These are phyloP conservation scores for Nycticorax nycticorax DNA, from an alignment of 2,113 vertebrate genomes.

Conservation along the genomic window DNA sequence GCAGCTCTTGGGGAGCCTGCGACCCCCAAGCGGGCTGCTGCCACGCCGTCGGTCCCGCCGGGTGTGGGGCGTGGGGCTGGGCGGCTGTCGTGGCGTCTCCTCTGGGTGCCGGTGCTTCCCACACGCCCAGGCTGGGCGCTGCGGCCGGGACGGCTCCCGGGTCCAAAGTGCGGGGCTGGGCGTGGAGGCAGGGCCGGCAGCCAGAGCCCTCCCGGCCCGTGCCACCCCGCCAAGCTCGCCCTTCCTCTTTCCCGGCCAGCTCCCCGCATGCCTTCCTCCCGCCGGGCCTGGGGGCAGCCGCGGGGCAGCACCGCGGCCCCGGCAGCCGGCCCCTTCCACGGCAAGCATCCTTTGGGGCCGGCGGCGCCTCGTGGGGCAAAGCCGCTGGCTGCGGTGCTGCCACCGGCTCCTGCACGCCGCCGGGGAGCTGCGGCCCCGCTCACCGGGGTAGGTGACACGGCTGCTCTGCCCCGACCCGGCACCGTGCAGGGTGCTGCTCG, in stretches of 20 bases:
- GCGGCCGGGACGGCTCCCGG: rapidly evolving
- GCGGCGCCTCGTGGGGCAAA: neutral
- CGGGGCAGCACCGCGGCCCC: neutral
- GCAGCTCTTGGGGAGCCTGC: neutral
- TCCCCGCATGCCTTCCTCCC: neutral
- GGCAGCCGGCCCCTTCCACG: neutral
- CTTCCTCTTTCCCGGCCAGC: neutral
- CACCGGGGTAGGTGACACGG: no score
- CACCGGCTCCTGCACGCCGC: neutral
- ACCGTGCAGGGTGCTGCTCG: no score
- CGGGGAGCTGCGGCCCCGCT: neutral
- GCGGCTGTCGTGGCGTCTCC: neutral
- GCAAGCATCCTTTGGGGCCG: neutral
- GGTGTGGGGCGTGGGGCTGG: rapidly evolving
- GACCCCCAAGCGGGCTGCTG: neutral
- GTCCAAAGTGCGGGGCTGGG: neutral
- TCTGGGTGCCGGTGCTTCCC: neutral
- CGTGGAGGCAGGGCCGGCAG: neutral
- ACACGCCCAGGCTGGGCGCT: neutral
- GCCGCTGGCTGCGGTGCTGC: neutral
- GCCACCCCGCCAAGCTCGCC: neutral
- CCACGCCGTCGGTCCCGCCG: neutral
- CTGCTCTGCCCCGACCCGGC: neutral
- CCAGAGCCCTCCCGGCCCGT: neutral
- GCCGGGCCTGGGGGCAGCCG: no score